Conservation (phyloP, 2,888 invertebrate species). For the Platerodrilus igneus region DNA sequence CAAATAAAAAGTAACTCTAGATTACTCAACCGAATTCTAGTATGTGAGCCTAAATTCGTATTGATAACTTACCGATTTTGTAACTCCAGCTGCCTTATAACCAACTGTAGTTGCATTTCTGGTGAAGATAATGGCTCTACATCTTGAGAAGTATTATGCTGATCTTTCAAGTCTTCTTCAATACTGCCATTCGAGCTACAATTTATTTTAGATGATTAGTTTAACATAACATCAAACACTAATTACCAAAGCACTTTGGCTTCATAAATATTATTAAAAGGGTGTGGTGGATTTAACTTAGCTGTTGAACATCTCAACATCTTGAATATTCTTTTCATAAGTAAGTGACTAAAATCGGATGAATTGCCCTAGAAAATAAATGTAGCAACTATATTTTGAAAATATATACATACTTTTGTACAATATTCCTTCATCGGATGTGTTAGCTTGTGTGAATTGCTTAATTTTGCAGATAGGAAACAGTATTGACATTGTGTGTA, state of each 20-base stretch:
- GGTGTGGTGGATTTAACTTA: slow-evolving; percentile 22
- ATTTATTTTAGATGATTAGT: background rate
- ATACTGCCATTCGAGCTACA: slow-evolving; percentile 27
- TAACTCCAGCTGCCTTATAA: slow-evolving; percentile 66
- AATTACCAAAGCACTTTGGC: slow-evolving; percentile 47
- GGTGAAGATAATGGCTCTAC: slow-evolving; percentile 50
- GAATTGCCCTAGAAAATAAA: slow-evolving; percentile 25
- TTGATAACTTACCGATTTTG: slow-evolving; percentile 52
- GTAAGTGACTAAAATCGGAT: slow-evolving; percentile 28
- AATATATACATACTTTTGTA: slow-evolving; percentile 42
- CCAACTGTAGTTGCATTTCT: slow-evolving; percentile 60
- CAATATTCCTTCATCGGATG: slow-evolving; percentile 66
- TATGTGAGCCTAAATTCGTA: background rate
- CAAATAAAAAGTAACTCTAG: background rate
- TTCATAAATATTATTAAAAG: slow-evolving; percentile 30
- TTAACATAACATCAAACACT: background rate
- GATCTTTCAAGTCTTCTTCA: too few species aligned
- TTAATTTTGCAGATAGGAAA: slow-evolving; percentile 58
- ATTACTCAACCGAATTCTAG: background rate
- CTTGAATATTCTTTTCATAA: slow-evolving; percentile 38
- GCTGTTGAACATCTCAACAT: slow-evolving; percentile 37
- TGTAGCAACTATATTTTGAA: slow-evolving; percentile 7
- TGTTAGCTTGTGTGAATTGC: slow-evolving; percentile 59
- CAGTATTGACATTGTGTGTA: slow-evolving; percentile 66
- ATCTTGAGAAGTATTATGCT: slow-evolving; percentile 30